Conservation (phyloP, 1,140 invertebrate genomes). For the Chironomus striatipennis region DNA sequence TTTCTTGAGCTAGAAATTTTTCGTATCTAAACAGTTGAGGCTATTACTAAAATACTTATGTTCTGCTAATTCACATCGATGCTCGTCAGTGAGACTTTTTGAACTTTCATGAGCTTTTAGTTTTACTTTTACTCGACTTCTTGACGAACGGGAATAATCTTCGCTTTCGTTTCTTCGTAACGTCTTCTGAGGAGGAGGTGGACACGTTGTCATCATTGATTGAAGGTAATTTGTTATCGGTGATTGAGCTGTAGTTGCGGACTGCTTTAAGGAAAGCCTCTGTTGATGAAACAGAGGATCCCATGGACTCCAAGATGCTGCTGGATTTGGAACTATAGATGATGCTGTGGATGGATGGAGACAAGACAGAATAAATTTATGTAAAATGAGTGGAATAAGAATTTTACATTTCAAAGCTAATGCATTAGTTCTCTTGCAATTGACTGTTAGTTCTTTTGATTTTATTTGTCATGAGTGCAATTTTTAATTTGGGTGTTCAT, state of each 20-base stretch:
- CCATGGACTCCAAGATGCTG: neutral
- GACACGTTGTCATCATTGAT: neutral
- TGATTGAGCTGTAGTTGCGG: slow-evolving; percentile 43
- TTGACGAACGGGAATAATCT: slow-evolving; percentile 38
- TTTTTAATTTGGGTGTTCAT: no score
- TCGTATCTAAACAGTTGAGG: neutral
- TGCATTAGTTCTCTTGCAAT: neutral
- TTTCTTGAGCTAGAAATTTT: neutral
- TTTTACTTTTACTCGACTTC: slow-evolving; percentile 28
- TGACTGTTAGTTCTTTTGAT: neutral
- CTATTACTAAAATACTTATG: slow-evolving; percentile 21
- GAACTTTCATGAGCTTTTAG: slow-evolving; percentile 9
- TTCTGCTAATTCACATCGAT: neutral
- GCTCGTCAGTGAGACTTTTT: neutral
- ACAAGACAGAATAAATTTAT: neutral
- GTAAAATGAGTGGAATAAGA: neutral
- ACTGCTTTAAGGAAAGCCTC: slow-evolving; percentile 31
- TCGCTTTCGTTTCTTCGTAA: slow-evolving; percentile 36
- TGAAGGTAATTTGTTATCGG: slow-evolving; percentile 36
- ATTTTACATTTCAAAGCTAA: neutral
- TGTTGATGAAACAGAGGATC: neutral
- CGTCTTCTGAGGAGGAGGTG: slow-evolving; percentile 38
- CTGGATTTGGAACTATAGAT: neutral
- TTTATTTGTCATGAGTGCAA: no score
- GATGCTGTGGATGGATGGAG: neutral